phyloP scores from a whole-genome alignment of 2,113 vertebrate species.

The Pterocles orientalis region DNA sequence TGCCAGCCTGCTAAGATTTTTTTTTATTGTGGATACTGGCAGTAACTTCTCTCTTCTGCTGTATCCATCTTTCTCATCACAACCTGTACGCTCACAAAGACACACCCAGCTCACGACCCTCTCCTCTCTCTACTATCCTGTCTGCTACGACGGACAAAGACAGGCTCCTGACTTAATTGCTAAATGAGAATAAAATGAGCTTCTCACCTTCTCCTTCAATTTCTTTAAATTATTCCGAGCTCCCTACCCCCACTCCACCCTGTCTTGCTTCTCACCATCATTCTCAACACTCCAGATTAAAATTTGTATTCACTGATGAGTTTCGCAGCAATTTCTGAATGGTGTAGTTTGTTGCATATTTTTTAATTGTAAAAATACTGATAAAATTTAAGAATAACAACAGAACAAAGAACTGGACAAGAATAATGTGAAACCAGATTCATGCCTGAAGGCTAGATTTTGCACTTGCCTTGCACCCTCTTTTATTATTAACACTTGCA shows the following conservation, averaged over 20 bases:
- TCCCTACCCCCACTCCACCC: neutral
- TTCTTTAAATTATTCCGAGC: neutral
- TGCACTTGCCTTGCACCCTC: neutral
- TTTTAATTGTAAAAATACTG: neutral
- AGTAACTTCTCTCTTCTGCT: neutral
- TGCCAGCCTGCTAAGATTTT: neutral
- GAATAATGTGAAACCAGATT: neutral
- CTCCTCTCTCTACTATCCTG: neutral
- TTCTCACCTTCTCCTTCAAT: neutral
- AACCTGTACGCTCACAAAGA: neutral
- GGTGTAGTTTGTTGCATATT: neutral
- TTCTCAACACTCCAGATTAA: neutral
- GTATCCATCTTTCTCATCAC: neutral
- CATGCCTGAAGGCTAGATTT: neutral
- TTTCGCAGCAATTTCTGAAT: neutral
- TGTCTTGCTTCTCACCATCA: neutral
- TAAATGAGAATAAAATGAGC: slow-evolving; percentile 1
- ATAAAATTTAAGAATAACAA: neutral
- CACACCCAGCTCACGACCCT: neutral
- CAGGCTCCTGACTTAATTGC: neutral
- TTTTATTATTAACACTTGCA: slow-evolving; percentile 13
- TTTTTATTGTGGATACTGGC: neutral
- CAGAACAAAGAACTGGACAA: neutral
- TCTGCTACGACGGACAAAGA: neutral
- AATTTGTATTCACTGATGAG: neutral